Percentiles rank a stretch among this genome's conserved stretches.
These are phyloP conservation scores for Pherbina coryleti DNA, from an alignment of 2,888 invertebrate genomes.

Conservation along the genomic window DNA sequence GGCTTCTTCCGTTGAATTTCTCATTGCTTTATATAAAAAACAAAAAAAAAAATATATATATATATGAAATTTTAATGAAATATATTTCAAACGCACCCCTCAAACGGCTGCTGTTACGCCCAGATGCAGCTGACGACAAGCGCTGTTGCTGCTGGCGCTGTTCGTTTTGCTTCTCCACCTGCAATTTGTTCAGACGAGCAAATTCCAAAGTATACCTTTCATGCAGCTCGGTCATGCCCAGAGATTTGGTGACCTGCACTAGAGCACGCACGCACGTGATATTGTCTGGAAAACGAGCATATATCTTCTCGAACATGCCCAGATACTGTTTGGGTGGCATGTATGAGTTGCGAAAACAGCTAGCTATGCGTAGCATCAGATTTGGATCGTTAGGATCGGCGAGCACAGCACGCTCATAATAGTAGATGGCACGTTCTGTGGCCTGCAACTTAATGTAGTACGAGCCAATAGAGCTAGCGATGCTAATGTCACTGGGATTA, in stretches of 20 bases:
- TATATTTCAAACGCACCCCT: constrained; percentile 45
- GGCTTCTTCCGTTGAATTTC: constrained; percentile 54
- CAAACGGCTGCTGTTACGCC: constrained; percentile 53
- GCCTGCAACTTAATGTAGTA: constrained; percentile 91
- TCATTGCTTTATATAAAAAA: constrained; percentile 44
- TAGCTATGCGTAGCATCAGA: constrained; percentile 88
- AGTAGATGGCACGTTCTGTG: constrained; percentile 86
- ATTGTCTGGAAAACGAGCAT: constrained; percentile 93
- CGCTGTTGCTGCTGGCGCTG: constrained; percentile 62
- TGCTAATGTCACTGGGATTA: constrained; percentile 71
- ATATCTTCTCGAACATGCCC: constrained; percentile 72
- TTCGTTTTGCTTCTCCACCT: constrained; percentile 61
- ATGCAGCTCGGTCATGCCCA: constrained; percentile 88
- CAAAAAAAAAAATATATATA: neutral
- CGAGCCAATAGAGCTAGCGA: constrained; percentile 90
- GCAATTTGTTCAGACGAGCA: constrained; percentile 75
- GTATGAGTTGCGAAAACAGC: constrained; percentile 85
- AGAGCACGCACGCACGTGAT: constrained; percentile 86
- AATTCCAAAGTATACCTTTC: constrained; percentile 87
- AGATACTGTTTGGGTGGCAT: constrained; percentile 72
- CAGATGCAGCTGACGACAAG: constrained; percentile 57
- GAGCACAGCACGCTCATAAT: constrained; percentile 84
- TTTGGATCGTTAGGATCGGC: constrained; percentile 85
- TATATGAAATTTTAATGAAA: neutral
- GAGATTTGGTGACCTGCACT: constrained; percentile 69